Conservation (phyloP, 2,797 vertebrate species). For the Ceryle rudis region DNA sequence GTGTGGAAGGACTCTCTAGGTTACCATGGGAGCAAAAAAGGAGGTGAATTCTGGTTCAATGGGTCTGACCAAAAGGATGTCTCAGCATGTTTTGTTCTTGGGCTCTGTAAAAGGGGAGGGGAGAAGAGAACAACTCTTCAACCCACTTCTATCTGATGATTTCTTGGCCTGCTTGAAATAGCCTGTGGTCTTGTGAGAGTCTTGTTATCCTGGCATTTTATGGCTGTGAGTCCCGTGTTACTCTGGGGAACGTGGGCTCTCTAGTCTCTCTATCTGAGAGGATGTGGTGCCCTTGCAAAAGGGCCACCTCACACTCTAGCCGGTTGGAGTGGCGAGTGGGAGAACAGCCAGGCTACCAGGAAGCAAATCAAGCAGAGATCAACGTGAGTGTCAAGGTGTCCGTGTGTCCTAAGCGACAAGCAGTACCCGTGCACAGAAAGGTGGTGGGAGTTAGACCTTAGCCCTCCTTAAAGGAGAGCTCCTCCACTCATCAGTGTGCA, state of each 20-base stretch:
- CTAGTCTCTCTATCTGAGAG: rapidly evolving
- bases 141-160: neutral
- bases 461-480: neutral
- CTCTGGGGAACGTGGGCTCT: rapidly evolving
- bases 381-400: no score
- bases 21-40: constrained; percentile 36
- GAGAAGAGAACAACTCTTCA: neutral
- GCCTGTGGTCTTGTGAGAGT: neutral
- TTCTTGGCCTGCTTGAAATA: neutral
- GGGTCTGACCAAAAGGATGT: constrained; percentile 4
- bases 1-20: neutral
- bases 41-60: constrained; percentile 59
- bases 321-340: neutral
- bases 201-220: rapidly evolving
- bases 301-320: neutral
- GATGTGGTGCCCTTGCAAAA: neutral
- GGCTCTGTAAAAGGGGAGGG: neutral
- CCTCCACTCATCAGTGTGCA: rapidly evolving
- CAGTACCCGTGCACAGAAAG: neutral
- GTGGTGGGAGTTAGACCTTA: rapidly evolving
- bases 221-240: neutral
- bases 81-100: neutral
- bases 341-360: neutral
- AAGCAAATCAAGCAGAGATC: neutral
- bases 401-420: neutral